Evolutionary conservation across 1,140 invertebrate genomes (phyloP), one percentile per base, ranked within the genome.

Genomic region (Cydia strobilella): DNA sequence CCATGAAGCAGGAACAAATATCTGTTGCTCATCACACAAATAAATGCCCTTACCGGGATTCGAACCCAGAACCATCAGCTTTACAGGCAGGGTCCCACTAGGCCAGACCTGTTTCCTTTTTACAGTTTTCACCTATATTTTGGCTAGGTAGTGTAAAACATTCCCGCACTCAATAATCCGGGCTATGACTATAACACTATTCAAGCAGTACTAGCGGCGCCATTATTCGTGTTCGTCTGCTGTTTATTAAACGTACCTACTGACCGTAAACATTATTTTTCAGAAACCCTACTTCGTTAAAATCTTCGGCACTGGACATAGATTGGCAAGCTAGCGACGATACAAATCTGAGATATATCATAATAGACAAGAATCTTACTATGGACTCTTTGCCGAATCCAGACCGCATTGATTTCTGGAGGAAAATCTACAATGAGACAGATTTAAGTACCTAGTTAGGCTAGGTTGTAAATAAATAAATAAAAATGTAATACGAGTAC

Each of bases 401-500:
- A 74, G 74, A 83, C 15, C 75, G 83, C 63, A 79, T 80, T 31
- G 25, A 74, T 13, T 84, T 85, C 66, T 85, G 84, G 82, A 76
- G 75, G 48, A n/a, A 72, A 35, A 76, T 78, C 4, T 83, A 79
- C 66, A 75, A 76, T 73, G 74, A 74, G 6, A 76, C 65, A 63
- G 66, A 66, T 73, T 35, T 31, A 7, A 31, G 13, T 13, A 66
- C 25, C 13, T 66, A 15, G 15, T 48, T 15, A 48, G 15, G 12
- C 45, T 48, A 48, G 13, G 45, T 13, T 48, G 45, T 48, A 48
- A 15, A 2, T 45, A 45, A 42, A 12, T 5, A 15, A 48, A 48
- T 48, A 15, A 48, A 48, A 4, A 48, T 15, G 13, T 15, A 15
- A 15, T 48, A n/a, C n/a, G n/a, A n/a, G n/a, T n/a, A 15, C 15